Conservation (phyloP, 35 echinoderm and acorn worm genomes). For the Anneissia japonica region DNA sequence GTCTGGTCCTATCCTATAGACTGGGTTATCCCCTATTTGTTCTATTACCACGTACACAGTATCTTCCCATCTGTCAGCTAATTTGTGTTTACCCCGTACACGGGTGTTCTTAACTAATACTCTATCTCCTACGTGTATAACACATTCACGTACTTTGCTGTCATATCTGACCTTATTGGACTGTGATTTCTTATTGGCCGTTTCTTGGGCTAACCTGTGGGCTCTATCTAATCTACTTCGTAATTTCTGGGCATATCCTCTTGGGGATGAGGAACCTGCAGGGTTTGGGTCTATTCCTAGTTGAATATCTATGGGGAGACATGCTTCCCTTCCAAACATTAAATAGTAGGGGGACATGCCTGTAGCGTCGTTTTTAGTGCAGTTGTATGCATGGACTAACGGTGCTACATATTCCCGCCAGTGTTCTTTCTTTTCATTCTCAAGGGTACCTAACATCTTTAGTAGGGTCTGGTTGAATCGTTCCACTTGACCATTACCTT, state of each 20-base stretch:
- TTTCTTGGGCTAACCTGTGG: not conserved
- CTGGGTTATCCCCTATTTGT: slow-evolving; percentile 4
- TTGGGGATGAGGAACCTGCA: not conserved
- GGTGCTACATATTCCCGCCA: not conserved
- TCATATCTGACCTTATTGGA: not conserved
- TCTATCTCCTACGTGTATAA: not conserved
- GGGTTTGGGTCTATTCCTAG: not conserved
- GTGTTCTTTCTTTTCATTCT: not conserved
- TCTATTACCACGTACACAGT: slow-evolving; percentile 20
- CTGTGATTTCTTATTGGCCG: not conserved
- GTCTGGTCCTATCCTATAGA: slow-evolving; percentile 10
- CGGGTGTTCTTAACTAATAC: not conserved
- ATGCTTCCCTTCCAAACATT: not conserved
- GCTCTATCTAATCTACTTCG: not conserved
- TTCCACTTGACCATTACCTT: not conserved
- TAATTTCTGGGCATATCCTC: not conserved
- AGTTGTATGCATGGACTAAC: not conserved
- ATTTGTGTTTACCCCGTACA: slow-evolving; percentile 23
- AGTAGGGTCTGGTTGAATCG: not conserved
- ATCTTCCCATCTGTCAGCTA: slow-evolving; percentile 45
- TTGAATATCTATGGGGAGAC: not conserved
- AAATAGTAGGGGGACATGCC: not conserved
- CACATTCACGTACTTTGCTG: not conserved
- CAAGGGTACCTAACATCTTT: not conserved
- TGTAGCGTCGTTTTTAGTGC: not conserved